Conservation (phyloP, 2,113 vertebrate species). For the Calonectris borealis region DNA sequence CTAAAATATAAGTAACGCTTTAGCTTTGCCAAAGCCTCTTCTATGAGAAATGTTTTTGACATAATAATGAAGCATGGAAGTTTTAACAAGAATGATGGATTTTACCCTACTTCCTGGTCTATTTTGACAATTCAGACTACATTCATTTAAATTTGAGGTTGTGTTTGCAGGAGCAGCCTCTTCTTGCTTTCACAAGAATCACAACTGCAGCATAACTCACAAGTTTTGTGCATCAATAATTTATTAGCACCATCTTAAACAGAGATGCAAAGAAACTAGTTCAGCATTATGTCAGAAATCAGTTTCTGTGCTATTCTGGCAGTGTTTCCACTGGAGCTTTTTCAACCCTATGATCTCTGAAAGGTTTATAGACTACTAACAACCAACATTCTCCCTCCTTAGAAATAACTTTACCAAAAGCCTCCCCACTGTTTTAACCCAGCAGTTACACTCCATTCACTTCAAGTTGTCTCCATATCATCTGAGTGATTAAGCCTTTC, state of each 20-base stretch:
- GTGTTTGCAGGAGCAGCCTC: neutral
- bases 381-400: neutral
- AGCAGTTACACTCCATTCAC: neutral
- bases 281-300: neutral
- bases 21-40: neutral
- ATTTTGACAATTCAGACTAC: neutral
- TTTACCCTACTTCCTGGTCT: neutral
- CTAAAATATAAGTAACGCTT: neutral
- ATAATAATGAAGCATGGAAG: fast-evolving
- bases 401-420: neutral
- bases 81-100: neutral
- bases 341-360: neutral
- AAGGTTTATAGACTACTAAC: neutral
- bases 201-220: neutral
- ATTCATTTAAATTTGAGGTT: neutral
- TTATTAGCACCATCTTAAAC: neutral
- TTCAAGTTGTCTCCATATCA: neutral
- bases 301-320: neutral
- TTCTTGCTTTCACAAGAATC: neutral
- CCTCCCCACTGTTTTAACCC: neutral
- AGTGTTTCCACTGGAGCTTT: neutral
- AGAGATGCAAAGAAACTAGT: neutral
- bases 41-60: neutral
- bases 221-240: neutral
- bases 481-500: constrained; percentile 1